These are phyloP conservation scores for Crematogaster levior DNA, from an alignment of 2,888 invertebrate genomes.

Conservation along the genomic window DNA sequence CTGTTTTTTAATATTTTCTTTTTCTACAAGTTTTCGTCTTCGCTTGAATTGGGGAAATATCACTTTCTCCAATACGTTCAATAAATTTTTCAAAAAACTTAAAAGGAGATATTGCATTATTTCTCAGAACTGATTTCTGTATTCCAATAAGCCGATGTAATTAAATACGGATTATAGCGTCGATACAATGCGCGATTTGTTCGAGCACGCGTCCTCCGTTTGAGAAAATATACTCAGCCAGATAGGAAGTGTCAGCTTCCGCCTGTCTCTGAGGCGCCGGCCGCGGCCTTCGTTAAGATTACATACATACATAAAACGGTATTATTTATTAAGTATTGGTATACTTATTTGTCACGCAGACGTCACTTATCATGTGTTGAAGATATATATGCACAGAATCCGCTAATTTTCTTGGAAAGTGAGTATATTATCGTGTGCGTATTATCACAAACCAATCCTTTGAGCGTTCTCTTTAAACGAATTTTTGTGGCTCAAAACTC, in stretches of 20 bases:
- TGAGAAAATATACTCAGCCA: slow-evolving; percentile 71
- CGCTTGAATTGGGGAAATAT: neutral
- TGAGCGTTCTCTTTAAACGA: neutral
- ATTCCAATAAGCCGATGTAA: slow-evolving; percentile 22
- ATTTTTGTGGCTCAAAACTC: neutral
- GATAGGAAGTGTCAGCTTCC: slow-evolving; percentile 67
- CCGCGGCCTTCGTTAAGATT: slow-evolving; percentile 38
- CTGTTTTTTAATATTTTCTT: neutral
- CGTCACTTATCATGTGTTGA: neutral
- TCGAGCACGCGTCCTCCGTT: neutral
- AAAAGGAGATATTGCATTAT: neutral
- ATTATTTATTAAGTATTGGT: slow-evolving; percentile 16
- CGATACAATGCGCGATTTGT: slow-evolving; percentile 28
- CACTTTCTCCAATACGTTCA: neutral
- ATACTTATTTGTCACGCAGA: neutral
- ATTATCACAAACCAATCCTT: neutral
- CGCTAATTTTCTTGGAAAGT: neutral
- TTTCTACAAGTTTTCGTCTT: neutral
- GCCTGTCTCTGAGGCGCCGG: slow-evolving; percentile 47
- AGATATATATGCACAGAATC: neutral
- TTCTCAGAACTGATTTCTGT: neutral
- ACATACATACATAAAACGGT: slow-evolving; percentile 14
- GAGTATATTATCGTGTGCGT: neutral
- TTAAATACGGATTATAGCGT: slow-evolving; percentile 49
- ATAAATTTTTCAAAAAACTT: neutral